Evolutionary conservation across 53 echinoderm and acorn worm genomes (phyloP), one percentile per base, ranked within the genome.

Genomic region (Crossaster papposus): DNA sequence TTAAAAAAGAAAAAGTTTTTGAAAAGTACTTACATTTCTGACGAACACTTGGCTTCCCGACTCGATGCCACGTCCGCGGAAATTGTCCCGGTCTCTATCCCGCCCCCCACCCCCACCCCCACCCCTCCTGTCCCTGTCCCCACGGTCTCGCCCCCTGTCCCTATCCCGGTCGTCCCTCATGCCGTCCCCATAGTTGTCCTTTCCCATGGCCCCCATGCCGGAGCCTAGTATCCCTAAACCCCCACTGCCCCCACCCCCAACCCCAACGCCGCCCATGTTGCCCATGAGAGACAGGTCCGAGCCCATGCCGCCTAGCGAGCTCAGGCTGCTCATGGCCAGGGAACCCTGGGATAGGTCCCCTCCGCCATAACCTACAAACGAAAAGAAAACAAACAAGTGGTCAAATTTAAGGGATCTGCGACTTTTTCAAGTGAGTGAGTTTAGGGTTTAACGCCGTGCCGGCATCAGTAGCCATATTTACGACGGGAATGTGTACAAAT

Each of bases 41-140:
- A 98, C 93, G 79, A 98, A 96, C 20, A 98, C 92, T 71, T 96
- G 96, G 30, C 92, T 93, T 35, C 96, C 94, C 12, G 68, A 65
- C 54, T 96, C 94, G 37, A 10, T 71, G 5, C 70, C 71, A 54
- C 65, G 70, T 51, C 83, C 79, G 55, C 92, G 86, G 72, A 65
- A 72, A 50, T 65, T 65, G 30, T 90, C 91, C 62, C 91, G 78
- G 51, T 90, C 90, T 88, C 94, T 81, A 54, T 91, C 90, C 32
- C 90, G 54, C 51, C 78, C 94, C 58, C 90, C 54, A 62, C 78
- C 94, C 58, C 89, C 33, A 9, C 92, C 79, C 26, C 92, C 54
- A 34, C 86, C 75, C 24, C 78, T 78, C n/a, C 70, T 77, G 79
- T 80, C 52, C 76, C 94, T 23, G 81, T 52, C 63, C 71, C 92